Conservation (phyloP, 1,140 invertebrate species). For the Brachionus plicatilis region DNA sequence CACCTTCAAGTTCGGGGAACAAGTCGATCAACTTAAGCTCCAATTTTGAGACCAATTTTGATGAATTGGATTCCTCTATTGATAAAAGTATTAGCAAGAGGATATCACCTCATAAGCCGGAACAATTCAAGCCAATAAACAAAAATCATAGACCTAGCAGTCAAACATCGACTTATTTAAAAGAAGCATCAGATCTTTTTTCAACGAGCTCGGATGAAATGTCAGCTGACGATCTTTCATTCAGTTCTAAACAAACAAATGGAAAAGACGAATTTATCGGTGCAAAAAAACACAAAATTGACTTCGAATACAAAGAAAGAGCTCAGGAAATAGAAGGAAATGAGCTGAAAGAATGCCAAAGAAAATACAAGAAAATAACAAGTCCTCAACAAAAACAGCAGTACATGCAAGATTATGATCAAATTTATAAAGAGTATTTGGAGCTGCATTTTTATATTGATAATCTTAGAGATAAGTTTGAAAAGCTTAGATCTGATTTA, state of each 20-base stretch:
- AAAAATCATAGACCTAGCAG: neutral
- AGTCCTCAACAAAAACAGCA: constrained; percentile 16
- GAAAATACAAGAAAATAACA: constrained; percentile 20
- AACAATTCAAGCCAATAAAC: constrained; percentile 6
- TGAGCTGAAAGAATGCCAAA: constrained; percentile 7
- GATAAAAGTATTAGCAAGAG: neutral
- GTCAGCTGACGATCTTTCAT: constrained; percentile 10
- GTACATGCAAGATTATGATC: constrained; percentile 29
- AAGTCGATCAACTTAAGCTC: neutral
- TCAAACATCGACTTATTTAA: neutral
- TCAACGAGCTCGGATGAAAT: neutral
- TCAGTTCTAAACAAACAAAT: neutral
- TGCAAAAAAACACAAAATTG: neutral
- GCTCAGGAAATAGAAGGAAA: neutral
- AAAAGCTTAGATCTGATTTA: neutral
- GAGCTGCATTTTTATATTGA: constrained; percentile 30
- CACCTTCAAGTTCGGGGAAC: neutral
- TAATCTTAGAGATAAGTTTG: neutral
- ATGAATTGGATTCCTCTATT: neutral
- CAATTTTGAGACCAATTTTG: neutral
- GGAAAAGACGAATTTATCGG: neutral
- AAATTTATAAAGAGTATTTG: constrained; percentile 18
- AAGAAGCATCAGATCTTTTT: neutral
- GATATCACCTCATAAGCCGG: neutral
- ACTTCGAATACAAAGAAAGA: constrained; percentile 27